phyloP scores from a whole-genome alignment of 1,140 invertebrate species.

The Chironomus tepperi region DNA sequence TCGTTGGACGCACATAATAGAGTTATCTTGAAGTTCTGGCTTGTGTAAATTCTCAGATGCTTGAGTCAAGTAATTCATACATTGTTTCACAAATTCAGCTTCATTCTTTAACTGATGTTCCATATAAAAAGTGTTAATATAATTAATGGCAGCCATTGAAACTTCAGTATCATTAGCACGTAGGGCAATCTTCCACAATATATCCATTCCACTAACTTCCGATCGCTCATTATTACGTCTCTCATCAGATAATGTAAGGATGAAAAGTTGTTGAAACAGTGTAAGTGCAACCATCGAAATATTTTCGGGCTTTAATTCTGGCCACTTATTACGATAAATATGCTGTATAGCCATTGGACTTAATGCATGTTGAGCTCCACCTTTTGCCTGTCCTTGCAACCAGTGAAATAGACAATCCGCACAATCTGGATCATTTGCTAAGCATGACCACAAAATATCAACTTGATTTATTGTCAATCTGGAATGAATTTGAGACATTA shows the following conservation, averaged over 20 bases:
- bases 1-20: constrained; percentile 79
- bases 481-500: constrained; percentile 30
- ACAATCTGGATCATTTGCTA: constrained; percentile 72
- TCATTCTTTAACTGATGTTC: constrained; percentile 81
- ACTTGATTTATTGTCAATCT: constrained; percentile 81
- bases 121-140: constrained; percentile 88
- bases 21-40: constrained; percentile 57
- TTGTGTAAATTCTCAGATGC: constrained; percentile 62
- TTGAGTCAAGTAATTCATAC: constrained; percentile 79
- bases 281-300: constrained; percentile 87
- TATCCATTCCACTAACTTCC: constrained; percentile 77
- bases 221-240: constrained; percentile 44
- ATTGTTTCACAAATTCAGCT: constrained; percentile 82
- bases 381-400: constrained; percentile 81
- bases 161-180: constrained; percentile 85
- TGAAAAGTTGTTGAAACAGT: constrained; percentile 83
- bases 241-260: constrained; percentile 62
- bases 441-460: constrained; percentile 81
- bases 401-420: constrained; percentile 88
- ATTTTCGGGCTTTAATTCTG: constrained; percentile 72
- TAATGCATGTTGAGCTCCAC: constrained; percentile 82
- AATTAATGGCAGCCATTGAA: constrained; percentile 87
- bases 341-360: constrained; percentile 77
- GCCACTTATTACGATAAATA: constrained; percentile 81
- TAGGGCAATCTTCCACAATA: constrained; percentile 87